Base-by-base conservation (phyloP, 1,140 invertebrate species). In the Copidosoma floridanum region DNA sequence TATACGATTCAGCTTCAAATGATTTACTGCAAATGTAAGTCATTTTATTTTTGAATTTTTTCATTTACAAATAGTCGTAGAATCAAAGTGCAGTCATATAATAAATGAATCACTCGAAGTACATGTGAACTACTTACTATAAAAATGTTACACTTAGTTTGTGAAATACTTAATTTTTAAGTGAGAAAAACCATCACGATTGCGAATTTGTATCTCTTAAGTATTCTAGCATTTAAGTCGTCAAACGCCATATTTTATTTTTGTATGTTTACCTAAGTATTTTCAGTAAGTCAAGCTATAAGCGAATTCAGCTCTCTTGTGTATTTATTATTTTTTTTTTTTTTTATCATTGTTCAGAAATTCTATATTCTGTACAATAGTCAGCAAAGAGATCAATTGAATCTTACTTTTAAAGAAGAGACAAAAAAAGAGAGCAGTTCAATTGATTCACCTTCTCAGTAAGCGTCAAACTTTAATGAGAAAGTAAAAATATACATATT, bases 1-100 rank as follows among this genome's bases (percentile, higher is more conserved):
- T 14, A 21, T 8, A 43, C n/a, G n/a, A n/a, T n/a, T n/a, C n/a
- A n/a, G n/a, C n/a, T n/a, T n/a, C n/a, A n/a, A n/a, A n/a, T n/a
- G n/a, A n/a, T n/a, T n/a, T n/a, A n/a, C n/a, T n/a, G n/a, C n/a
- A n/a, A n/a, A n/a, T n/a, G n/a, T n/a, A n/a, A n/a, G n/a, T n/a
- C n/a, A n/a, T n/a, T n/a, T n/a, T n/a, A n/a, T n/a, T n/a, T n/a
- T n/a, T n/a, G n/a, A n/a, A n/a, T n/a, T 12, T 4, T 46, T 8
- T 32, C 29, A 12, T 32, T 32, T 32, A 32, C 12, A 32, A 8
- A 32, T 6, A 32, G 29, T 67, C 57, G 57, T 66, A 69, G 65
- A 71, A 58, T 59, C 40, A 57, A 57, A 51, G 59, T 43, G 32
- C 55, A 67, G 53, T 50, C 65, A 67, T 61, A 51, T 59, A 43